These are phyloP conservation scores for Lysandra bellargus DNA, from an alignment of 2,888 invertebrate genomes.

Conservation along the genomic window DNA sequence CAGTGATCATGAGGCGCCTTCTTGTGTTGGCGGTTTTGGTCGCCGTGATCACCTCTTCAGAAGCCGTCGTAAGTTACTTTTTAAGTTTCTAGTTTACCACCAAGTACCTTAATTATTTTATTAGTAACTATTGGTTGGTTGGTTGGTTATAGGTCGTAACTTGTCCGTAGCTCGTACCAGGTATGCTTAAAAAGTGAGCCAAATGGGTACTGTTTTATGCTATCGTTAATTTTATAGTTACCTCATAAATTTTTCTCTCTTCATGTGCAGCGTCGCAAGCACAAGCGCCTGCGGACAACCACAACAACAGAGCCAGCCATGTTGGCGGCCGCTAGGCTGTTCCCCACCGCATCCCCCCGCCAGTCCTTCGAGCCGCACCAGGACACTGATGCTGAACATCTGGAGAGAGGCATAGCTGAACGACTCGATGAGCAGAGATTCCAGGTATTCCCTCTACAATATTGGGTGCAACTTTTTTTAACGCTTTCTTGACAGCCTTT, in stretches of 20 bases:
- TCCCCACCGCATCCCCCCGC: slow-evolving; percentile 38
- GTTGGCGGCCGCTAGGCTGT: slow-evolving; percentile 43
- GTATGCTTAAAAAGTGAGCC: no score
- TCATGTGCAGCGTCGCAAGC: slow-evolving; percentile 54
- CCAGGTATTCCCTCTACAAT: slow-evolving; percentile 53
- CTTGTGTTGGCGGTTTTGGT: slow-evolving; percentile 63
- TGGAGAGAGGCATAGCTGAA: slow-evolving; percentile 68
- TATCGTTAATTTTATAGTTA: no score
- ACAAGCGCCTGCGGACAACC: slow-evolving; percentile 62
- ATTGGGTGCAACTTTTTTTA: no score
- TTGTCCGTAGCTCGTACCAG: no score
- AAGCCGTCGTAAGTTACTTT: slow-evolving; percentile 55
- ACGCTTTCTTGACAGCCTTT: no score
- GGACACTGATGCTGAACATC: slow-evolving; percentile 62
- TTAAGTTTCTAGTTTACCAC: no score
- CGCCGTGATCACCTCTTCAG: slow-evolving; percentile 60
- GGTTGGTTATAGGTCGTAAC: no score
- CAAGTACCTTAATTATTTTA: no score
- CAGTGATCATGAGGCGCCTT: slow-evolving; percentile 58
- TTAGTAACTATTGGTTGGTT: no score
- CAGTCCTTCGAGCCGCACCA: slow-evolving; percentile 42
- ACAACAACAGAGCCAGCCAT: slow-evolving; percentile 49
- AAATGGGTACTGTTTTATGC: no score
- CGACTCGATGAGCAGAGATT: slow-evolving; percentile 62
- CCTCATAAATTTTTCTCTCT: no score